phyloP scores from a whole-genome alignment of 2,113 vertebrate genomes.

The Muntiacus muntjak region DNA sequence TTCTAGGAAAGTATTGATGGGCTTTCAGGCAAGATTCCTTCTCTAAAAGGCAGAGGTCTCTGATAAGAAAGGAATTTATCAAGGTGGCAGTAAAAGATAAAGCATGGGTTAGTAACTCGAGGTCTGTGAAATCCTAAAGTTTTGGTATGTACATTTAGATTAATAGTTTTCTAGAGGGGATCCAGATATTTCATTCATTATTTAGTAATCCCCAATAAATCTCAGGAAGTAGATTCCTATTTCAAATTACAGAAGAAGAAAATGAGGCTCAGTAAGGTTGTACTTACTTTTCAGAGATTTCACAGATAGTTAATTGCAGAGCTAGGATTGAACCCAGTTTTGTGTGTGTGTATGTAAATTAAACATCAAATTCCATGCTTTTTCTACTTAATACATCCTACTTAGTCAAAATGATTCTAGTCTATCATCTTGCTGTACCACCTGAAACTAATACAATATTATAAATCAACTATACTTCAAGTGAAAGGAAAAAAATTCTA shows the following conservation, averaged over 20 bases:
- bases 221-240: not conserved
- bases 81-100: not conserved
- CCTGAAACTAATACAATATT: not conserved
- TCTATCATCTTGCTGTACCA: not conserved
- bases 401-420: not conserved
- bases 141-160: not conserved
- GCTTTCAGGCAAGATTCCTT: not conserved
- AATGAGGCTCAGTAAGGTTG: not conserved
- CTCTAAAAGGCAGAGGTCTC: not conserved
- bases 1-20: not conserved
- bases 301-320: not conserved
- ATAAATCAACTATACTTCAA: not conserved
- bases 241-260: not conserved
- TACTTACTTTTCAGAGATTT: not conserved
- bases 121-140: not conserved
- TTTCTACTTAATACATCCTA: not conserved
- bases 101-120: not conserved
- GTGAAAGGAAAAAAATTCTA: not conserved
- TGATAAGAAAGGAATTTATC: not conserved
- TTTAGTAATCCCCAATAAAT: not conserved
- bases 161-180: not conserved
- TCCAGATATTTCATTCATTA: conserved; percentile 9
- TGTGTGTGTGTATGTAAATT: not conserved
- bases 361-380: not conserved
- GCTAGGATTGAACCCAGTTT: not conserved